Base-by-base conservation (phyloP, 1,140 invertebrate genomes). In the Helicoverpa zea region DNA sequence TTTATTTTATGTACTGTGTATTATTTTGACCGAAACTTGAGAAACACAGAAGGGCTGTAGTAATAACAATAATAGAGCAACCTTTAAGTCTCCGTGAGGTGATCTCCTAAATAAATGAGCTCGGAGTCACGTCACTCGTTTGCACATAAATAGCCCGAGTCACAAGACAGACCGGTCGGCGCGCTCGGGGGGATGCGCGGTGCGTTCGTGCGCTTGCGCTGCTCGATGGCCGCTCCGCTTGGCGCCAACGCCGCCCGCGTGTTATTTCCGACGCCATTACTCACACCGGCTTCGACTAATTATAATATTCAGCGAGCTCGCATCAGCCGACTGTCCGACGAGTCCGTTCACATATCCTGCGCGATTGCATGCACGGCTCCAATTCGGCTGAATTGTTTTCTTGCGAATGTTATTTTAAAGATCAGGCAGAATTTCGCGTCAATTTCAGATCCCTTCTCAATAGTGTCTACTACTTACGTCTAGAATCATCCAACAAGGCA, bases 171-270 rank as follows among this genome's bases (percentile, higher is more conserved):
- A 92, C 92, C 79, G 75, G 81, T 64, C 79, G 88, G 85, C 86
- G 77, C 76, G 58, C 51, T 96, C 90, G 96, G 97, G 96, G 87
- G 84, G 96, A 95, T 72, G 95, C 91, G 82, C 82, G 79, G 35
- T 66, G 63, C 74, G 86, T 82, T 75, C 80, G 88, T 84, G 91
- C 84, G 90, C 89, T 51, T 61, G 82, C 83, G 81, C 74, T 85
- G 88, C 80, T 90, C 88, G 93, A 90, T 83, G 94, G 91, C 86
- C 89, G 90, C 87, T 87, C 83, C 88, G 88, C 90, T 91, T 94
- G 89, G 90, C 95, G 94, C 83, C 90, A 92, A 93, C 89, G 86
- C 89, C 86, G 88, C 79, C 84, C 87, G 87, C 83, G 88, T 88
- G 90, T 90, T 92, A 92, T 94, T 95, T 95, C 92, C 91, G 89